These are phyloP conservation scores for Saguinus midas DNA, from an alignment of 2,113 vertebrate genomes.

Conservation along the genomic window DNA sequence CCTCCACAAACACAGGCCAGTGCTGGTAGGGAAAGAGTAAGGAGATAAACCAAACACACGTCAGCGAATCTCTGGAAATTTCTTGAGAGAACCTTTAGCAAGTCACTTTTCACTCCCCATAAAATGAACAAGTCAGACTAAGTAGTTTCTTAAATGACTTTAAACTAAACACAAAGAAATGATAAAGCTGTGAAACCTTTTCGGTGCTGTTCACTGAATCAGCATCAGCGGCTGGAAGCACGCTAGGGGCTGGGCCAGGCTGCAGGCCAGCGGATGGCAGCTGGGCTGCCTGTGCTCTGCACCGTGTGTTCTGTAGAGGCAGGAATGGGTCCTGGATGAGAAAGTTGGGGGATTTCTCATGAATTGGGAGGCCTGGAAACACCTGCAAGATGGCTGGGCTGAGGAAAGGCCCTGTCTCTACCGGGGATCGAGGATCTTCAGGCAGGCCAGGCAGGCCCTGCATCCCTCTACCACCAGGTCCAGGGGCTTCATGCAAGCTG, in stretches of 20 bases:
- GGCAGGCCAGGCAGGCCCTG: neutral
- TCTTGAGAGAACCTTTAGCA: neutral
- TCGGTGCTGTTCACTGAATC: neutral
- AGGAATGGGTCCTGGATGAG: neutral
- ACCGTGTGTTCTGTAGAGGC: neutral
- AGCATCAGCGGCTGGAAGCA: neutral
- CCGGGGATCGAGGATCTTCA: no score
- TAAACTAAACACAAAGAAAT: neutral
- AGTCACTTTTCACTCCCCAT: neutral
- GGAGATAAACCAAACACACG: neutral
- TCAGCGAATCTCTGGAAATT: neutral
- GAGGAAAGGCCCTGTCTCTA: no score
- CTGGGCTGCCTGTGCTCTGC: neutral
- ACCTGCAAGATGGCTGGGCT: neutral
- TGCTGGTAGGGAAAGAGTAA: constrained; percentile 83
- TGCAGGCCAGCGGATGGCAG: accelerated
- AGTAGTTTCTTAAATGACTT: neutral
- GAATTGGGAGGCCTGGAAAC: neutral
- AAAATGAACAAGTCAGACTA: neutral
- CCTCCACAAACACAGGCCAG: constrained; percentile 92
- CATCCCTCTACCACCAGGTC: neutral
- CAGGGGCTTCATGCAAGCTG: no score
- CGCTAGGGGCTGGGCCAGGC: no score
- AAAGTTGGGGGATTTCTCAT: neutral
- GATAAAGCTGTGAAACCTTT: neutral